Base-by-base conservation (phyloP, 2,113 vertebrate genomes). In the Podilymbus podiceps region DNA sequence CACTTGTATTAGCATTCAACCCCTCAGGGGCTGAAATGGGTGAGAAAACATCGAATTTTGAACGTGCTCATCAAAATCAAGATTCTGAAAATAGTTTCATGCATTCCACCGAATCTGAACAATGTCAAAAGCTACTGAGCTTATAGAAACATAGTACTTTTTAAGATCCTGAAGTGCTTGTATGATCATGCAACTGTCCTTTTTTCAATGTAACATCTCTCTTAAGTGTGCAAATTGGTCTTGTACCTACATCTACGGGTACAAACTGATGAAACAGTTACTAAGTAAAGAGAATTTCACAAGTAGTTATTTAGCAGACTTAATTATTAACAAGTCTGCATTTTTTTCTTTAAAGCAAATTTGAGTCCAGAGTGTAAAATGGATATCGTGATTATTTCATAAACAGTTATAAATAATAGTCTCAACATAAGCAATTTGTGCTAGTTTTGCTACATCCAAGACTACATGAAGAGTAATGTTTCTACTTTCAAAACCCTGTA, bases 341-440 rank as follows among this genome's bases (percentile, higher is more conserved):
- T 23, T 62, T 66, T 44, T 80, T 85, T 68, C 30, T 85, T 79
- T 47, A 90, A 82, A 84, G 33, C 22, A 95, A 84, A 75, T 67
- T 64, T 58, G 69, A 90, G 8, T 56, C 47, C 22, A 67, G 73
- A 83, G 47, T 72, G 7, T 64, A 85, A 68, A 93, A 66, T 19
- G 2, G 12, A 3, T 14, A 28, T 12, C 0, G 0, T 55, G 6
- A 38, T 23, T 78, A 19, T 74, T 64, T 62, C 63, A 56, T 28
- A 20, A 47, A 9, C 22, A 46, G 27, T 58, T 50, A 9, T 18
- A 88, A 77, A 46, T 28, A 56, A 5, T 38, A 16, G 35, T 33
- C 76, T 69, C 63, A 33, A 24, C 2, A 1, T 4, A 20, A 56
- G 8, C 11, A 80, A 47, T 46, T 80, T 31, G n/a, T 76, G 50